These are phyloP conservation scores for Cydia strobilella DNA, from an alignment of 1,140 invertebrate genomes.

Conservation along the genomic window DNA sequence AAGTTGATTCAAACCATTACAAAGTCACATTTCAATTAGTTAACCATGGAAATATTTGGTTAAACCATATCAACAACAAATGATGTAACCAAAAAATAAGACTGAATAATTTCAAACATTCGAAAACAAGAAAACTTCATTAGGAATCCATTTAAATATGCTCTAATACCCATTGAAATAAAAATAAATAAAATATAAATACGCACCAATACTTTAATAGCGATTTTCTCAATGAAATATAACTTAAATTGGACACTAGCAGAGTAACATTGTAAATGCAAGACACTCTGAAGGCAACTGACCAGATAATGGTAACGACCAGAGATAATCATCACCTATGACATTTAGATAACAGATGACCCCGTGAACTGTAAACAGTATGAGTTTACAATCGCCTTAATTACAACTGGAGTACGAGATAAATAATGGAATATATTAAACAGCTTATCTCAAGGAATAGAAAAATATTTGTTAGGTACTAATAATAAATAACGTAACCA, in stretches of 20 bases:
- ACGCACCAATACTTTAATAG: neutral
- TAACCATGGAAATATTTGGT: neutral
- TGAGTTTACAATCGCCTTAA: constrained; percentile 19
- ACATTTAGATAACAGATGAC: constrained; percentile 29
- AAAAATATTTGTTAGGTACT: neutral
- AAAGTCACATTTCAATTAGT: neutral
- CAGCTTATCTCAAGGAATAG: neutral
- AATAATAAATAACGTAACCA: neutral
- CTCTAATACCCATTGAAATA: neutral
- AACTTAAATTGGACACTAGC: neutral
- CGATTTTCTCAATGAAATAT: neutral
- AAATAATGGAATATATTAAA: constrained; percentile 9
- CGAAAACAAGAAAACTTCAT: neutral
- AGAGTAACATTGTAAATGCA: constrained; percentile 17
- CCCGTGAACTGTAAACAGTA: constrained; percentile 29
- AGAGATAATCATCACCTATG: constrained; percentile 27
- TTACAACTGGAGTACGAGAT: constrained; percentile 18
- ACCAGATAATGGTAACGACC: neutral
- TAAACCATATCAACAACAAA: neutral
- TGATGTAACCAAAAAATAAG: neutral
- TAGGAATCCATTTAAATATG: neutral
- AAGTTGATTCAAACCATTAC: neutral
- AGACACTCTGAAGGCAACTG: constrained; percentile 5
- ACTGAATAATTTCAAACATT: neutral
- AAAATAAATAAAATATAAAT: neutral